phyloP scores from a whole-genome alignment of 2,797 vertebrate species.

The Erpetoichthys calabaricus region DNA sequence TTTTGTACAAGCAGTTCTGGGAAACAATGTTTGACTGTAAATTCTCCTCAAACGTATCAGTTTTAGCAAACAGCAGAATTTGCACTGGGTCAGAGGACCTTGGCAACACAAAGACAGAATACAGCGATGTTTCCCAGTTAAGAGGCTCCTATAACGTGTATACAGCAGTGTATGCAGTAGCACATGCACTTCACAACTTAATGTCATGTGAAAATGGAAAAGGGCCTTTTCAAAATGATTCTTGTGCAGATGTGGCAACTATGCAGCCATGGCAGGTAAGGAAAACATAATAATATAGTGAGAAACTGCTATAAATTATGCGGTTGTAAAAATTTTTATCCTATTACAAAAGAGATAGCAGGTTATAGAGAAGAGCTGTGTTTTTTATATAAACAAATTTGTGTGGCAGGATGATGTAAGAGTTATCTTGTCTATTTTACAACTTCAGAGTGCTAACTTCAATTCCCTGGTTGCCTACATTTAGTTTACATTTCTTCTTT shows the following conservation, averaged over 20 bases:
- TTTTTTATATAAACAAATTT: too few relatives aligned
- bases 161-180: constrained; percentile 48
- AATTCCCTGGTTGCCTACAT: too few relatives aligned
- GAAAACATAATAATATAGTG: too few relatives aligned
- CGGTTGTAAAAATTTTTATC: too few relatives aligned
- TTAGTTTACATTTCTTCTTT: too few relatives aligned
- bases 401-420: too few relatives aligned
- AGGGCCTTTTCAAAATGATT: constrained; percentile 38
- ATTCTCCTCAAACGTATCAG: constrained; percentile 33
- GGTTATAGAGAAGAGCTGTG: too few relatives aligned
- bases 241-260: constrained; percentile 28
- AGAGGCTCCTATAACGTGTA: constrained; percentile 53
- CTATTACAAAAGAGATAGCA: too few relatives aligned
- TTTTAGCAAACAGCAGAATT: constrained; percentile 11
- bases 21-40: constrained; percentile 38
- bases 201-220: constrained; percentile 29
- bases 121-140: constrained; percentile 43
- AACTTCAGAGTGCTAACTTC: too few relatives aligned
- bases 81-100: constrained; percentile 35
- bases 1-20: constrained; percentile 42
- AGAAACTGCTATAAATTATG: too few relatives aligned
- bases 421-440: too few relatives aligned
- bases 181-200: constrained; percentile 44
- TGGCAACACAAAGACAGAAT: constrained; percentile 30
- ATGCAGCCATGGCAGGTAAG: constrained; percentile 43